These are phyloP conservation scores for Periplaneta americana DNA, from an alignment of 1,140 invertebrate genomes.

Conservation along the genomic window DNA sequence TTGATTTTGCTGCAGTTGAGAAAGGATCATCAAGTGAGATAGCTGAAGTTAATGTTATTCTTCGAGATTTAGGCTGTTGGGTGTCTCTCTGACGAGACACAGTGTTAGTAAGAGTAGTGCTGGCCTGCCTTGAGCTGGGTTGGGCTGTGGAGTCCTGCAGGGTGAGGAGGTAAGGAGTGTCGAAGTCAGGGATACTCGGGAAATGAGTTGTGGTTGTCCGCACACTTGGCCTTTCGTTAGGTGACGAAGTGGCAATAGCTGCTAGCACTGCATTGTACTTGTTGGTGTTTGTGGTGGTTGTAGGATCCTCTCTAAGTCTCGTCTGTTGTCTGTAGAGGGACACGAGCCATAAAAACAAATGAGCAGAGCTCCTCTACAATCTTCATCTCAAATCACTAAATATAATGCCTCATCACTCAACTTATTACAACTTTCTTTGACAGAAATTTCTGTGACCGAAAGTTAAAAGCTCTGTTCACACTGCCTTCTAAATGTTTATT, in stretches of 20 bases:
- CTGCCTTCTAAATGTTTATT: too few species aligned
- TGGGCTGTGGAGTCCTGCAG: not conserved
- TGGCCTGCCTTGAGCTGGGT: not conserved
- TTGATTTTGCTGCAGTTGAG: not conserved
- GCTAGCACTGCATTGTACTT: not conserved
- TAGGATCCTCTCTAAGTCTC: slow-evolving; percentile 1
- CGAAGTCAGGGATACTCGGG: not conserved
- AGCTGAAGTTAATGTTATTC: not conserved
- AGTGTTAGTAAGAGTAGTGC: not conserved
- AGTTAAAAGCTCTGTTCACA: too few species aligned
- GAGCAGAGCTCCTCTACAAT: not conserved
- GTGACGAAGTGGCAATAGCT: not conserved
- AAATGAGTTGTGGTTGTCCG: not conserved
- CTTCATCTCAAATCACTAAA: too few species aligned
- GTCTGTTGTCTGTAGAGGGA: slow-evolving; percentile 13
- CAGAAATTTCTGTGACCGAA: too few species aligned
- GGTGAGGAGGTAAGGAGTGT: not conserved
- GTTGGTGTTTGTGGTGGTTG: not conserved
- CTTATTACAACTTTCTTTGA: too few species aligned
- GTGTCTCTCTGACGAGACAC: not conserved
- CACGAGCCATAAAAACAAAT: not conserved
- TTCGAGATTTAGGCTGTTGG: not conserved
- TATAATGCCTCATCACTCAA: not conserved
- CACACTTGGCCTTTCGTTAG: not conserved
- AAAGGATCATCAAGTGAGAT: not conserved